phyloP scores from a whole-genome alignment of 2,113 vertebrate genomes.

The Colius striatus region DNA sequence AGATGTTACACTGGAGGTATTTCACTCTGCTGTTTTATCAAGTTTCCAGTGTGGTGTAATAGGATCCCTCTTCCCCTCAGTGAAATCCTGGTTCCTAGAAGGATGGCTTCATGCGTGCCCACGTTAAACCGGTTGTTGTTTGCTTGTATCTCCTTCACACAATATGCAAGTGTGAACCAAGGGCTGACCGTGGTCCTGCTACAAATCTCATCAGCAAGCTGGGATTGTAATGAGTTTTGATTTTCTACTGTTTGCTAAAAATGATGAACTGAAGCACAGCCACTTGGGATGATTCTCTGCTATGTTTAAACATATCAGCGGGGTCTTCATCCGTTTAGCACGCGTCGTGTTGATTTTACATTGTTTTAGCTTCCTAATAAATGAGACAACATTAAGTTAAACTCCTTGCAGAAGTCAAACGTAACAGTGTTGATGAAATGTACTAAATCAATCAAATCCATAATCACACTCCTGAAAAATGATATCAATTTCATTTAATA shows the following conservation, averaged over 20 bases:
- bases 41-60: not conserved
- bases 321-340: not conserved
- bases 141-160: not conserved
- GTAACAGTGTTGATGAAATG: slow-evolving; percentile 66
- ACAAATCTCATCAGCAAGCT: not conserved
- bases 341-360: slow-evolving; percentile 17
- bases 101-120: not conserved
- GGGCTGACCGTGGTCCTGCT: fast-evolving
- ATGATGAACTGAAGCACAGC: not conserved
- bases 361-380: slow-evolving; percentile 64
- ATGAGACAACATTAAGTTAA: slow-evolving; percentile 61
- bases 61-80: not conserved
- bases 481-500: slow-evolving; percentile 71
- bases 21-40: not conserved
- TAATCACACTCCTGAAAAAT: slow-evolving; percentile 70
- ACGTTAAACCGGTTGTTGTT: not conserved
- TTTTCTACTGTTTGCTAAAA: slow-evolving; percentile 3
- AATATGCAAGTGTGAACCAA: not conserved
- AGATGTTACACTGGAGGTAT: slow-evolving; percentile 25
- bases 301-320: not conserved
- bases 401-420: slow-evolving; percentile 50
- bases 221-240: not conserved
- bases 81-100: not conserved
- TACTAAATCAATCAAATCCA: slow-evolving; percentile 70
- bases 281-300: not conserved